These are phyloP conservation scores for Tyto alba DNA, from an alignment of 2,113 vertebrate genomes.

Conservation along the genomic window DNA sequence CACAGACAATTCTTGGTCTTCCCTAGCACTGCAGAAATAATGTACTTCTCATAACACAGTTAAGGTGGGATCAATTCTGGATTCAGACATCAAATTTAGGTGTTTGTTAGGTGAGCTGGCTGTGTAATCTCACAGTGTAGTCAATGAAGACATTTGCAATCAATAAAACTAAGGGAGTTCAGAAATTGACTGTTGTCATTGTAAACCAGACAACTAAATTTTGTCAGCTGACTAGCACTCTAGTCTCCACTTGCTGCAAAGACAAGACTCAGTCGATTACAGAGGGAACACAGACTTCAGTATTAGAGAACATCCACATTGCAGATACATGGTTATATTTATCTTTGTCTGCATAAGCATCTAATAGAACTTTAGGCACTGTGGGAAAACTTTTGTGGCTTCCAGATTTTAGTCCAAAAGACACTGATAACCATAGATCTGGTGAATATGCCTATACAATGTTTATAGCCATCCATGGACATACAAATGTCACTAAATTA, in stretches of 20 bases:
- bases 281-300: background rate
- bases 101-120: background rate
- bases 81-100: background rate
- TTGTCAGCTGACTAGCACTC: background rate
- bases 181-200: background rate
- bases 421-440: background rate
- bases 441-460: background rate
- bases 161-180: background rate
- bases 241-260: background rate
- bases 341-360: background rate
- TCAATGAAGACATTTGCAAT: background rate
- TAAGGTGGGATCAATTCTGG: background rate
- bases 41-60: background rate
- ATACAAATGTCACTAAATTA: background rate
- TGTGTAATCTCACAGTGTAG: background rate
- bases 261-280: background rate
- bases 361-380: background rate
- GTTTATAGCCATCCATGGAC: background rate
- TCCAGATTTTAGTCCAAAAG: background rate
- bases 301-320: background rate
- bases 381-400: background rate
- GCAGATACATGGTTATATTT: background rate
- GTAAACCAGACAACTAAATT: background rate
- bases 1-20: background rate
- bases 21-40: background rate